These are phyloP conservation scores for Pagetopsis macropterus DNA, from an alignment of 2,797 vertebrate species.

Conservation along the genomic window DNA sequence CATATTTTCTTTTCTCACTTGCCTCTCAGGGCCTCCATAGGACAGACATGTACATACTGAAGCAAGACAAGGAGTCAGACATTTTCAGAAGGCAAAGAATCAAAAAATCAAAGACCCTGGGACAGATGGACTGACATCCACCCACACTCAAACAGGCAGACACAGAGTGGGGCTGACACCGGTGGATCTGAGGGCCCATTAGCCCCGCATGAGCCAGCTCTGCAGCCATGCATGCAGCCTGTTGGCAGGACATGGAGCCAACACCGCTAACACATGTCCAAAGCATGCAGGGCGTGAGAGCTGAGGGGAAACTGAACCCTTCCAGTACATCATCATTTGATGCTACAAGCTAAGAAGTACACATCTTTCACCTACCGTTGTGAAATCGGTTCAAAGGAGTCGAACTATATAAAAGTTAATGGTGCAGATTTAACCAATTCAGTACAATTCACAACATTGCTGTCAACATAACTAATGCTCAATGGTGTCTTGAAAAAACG, in stretches of 20 bases:
- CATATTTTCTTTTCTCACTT: too few species aligned
- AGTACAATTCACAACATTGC: neutral
- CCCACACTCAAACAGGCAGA: conserved; percentile 45
- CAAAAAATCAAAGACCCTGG: conserved; percentile 9
- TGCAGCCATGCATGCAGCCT: conserved; percentile 75
- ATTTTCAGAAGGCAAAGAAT: neutral
- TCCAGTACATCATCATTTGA: conserved; percentile 52
- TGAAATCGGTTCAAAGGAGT: conserved; percentile 3
- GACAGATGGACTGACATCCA: conserved; percentile 26
- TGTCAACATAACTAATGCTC: conserved; percentile 1
- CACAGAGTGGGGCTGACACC: conserved; percentile 50
- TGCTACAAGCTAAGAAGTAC: conserved; percentile 32
- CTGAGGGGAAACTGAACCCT: conserved; percentile 52
- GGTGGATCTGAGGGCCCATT: conserved; percentile 57
- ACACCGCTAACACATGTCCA: conserved; percentile 62
- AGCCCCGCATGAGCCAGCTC: conserved; percentile 56
- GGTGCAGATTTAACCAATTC: neutral
- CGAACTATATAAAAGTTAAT: neutral
- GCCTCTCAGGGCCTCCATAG: too few species aligned
- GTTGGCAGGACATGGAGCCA: conserved; percentile 58
- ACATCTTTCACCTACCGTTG: conserved; percentile 22
- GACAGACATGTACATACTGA: neutral
- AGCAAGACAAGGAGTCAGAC: neutral
- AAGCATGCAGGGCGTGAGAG: conserved; percentile 59
- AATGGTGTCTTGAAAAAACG: conserved; percentile 18